Evolutionary conservation across 2,113 vertebrate species (phyloP).

Genomic region (Carassius auratus): DNA sequence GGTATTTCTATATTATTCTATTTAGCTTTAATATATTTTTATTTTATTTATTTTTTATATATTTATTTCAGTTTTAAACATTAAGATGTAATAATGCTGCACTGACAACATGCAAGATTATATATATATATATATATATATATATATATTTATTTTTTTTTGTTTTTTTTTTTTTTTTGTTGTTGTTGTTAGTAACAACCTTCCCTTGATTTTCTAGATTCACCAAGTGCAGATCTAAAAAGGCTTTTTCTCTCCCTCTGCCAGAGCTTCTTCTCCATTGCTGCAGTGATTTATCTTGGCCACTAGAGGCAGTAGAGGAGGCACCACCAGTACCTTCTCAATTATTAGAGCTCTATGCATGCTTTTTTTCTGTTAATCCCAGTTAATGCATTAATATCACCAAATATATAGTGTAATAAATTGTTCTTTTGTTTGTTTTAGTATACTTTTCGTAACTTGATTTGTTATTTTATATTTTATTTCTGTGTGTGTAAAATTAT

Average conservation of each 20-base stretch:
- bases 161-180: too few species aligned
- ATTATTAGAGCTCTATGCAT: slow-evolving; percentile 44
- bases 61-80: too few species aligned
- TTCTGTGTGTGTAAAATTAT: not conserved
- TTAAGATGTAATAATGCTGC: not conserved
- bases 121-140: too few species aligned
- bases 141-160: too few species aligned
- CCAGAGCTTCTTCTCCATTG: not conserved
- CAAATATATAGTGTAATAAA: not conserved
- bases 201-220: not conserved
- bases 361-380: slow-evolving; percentile 41
- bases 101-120: not conserved
- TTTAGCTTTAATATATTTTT: not conserved
- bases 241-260: slow-evolving; percentile 8
- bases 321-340: slow-evolving; percentile 39
- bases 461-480: not conserved
- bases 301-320: slow-evolving; percentile 62
- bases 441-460: not conserved
- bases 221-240: slow-evolving; percentile 18
- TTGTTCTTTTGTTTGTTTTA: not conserved
- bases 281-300: slow-evolving; percentile 42
- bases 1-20: not conserved
- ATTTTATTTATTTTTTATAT: too few species aligned
- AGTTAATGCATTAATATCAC: not conserved
- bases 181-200: not conserved